A percentile compares a stretch with the other conserved stretches of the same genome.
Evolutionary conservation across 2,888 invertebrate species (phyloP).

Genomic region (Tryphoninae sp.): DNA sequence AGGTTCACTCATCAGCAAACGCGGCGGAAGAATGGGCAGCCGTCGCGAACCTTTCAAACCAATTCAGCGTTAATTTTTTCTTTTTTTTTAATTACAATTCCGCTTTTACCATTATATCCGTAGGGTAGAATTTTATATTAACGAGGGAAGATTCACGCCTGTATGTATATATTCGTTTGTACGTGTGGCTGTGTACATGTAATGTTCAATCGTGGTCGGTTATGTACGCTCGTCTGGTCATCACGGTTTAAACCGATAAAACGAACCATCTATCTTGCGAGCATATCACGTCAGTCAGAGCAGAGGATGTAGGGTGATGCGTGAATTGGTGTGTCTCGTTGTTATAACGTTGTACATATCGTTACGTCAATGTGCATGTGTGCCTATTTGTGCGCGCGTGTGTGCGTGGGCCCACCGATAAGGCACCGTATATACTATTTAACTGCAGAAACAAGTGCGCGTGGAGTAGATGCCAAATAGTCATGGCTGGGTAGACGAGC

Average conservation of each 20-base stretch:
- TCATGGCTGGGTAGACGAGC: slow-evolving; percentile 1
- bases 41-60: slow-evolving; percentile 12
- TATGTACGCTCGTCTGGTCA: neutral
- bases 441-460: slow-evolving; percentile 6
- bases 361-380: no score
- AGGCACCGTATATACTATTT: neutral
- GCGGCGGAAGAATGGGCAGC: neutral
- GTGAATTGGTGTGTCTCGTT: neutral
- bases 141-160: slow-evolving; percentile 19
- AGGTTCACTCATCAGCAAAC: slow-evolving; percentile 22
- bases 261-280: neutral
- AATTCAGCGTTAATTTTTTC: neutral
- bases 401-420: neutral
- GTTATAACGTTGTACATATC: neutral
- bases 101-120: neutral
- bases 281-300: slow-evolving; percentile 9
- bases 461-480: slow-evolving; percentile 42
- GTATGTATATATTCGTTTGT: neutral
- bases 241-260: neutral
- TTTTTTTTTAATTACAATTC: slow-evolving; percentile 8
- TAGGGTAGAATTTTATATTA: slow-evolving; percentile 15
- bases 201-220: neutral
- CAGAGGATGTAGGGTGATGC: neutral
- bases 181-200: neutral
- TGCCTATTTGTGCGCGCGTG: no score